Evolutionary conservation across 2,888 invertebrate genomes (phyloP).

Genomic region (Meiosimyza decipiens): DNA sequence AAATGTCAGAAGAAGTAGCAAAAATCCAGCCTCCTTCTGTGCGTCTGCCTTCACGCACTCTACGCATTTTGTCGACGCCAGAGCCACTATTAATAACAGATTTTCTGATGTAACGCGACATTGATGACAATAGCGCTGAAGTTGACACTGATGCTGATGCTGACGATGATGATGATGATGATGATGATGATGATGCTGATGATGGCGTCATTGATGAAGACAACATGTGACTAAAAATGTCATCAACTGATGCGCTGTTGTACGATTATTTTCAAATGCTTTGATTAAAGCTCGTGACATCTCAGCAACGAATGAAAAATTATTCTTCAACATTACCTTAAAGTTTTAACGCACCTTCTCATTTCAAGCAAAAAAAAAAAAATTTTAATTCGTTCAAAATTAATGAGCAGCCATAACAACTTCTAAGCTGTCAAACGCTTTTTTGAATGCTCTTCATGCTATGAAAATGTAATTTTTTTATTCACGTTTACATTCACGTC

Average conservation of each 20-base stretch:
- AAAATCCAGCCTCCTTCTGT: too few species aligned
- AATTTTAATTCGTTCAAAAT: slow-evolving; percentile 20
- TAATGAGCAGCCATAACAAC: slow-evolving; percentile 1
- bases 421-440: not conserved
- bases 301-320: not conserved
- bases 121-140: not conserved
- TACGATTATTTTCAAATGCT: not conserved
- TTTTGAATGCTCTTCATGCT: not conserved
- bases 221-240: not conserved
- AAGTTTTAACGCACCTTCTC: not conserved
- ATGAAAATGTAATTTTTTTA: not conserved
- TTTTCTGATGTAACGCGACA: too few species aligned
- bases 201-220: not conserved
- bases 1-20: too few species aligned
- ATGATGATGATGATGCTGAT: not conserved
- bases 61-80: not conserved
- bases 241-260: not conserved
- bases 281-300: not conserved
- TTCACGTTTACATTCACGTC: not conserved
- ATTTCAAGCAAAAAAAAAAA: too few species aligned
- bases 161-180: not conserved
- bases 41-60: too few species aligned
- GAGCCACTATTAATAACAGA: slow-evolving; percentile 2
- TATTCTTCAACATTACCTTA: too few species aligned
- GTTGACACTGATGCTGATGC: not conserved